Evolutionary conservation across 2,797 vertebrate genomes (phyloP).

Genomic region (Gambelia wislizenii): DNA sequence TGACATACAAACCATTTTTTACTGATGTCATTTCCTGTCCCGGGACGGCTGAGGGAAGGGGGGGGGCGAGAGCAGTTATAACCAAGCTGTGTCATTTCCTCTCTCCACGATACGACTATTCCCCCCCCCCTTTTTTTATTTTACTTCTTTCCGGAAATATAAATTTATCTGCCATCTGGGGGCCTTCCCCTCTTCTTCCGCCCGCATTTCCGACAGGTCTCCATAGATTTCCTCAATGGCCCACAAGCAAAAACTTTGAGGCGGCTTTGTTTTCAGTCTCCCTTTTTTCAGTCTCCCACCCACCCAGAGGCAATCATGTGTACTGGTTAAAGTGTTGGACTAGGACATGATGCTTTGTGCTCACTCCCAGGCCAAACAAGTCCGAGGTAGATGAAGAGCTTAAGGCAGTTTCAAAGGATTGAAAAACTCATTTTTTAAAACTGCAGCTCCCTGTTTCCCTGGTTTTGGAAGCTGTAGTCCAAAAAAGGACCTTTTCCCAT

Average conservation of each 20-base stretch:
- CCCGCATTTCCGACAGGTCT: background rate
- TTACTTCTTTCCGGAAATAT: conserved; percentile 18
- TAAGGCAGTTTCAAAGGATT: no score
- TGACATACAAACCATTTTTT: background rate
- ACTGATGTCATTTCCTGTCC: conserved; percentile 58
- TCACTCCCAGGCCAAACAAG: no score
- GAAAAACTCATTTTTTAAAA: no score
- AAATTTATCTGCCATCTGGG: conserved; percentile 62
- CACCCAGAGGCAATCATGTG: no score
- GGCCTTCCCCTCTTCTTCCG: conserved; percentile 45
- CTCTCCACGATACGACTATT: background rate
- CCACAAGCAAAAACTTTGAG: background rate
- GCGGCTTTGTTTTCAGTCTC: background rate
- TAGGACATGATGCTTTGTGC: no score
- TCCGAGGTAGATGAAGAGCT: no score
- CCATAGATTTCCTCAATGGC: background rate
- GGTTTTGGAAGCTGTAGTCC: no score
- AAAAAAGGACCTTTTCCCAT: background rate
- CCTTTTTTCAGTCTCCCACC: no score
- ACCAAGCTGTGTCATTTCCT: conserved; percentile 24
- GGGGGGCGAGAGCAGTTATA: background rate
- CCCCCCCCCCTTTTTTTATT: background rate
- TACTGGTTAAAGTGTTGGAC: background rate
- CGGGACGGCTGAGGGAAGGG: conserved; percentile 35
- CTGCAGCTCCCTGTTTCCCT: no score